Percentiles rank a stretch among this genome's conserved stretches.
phyloP scores from a whole-genome alignment of 2,888 invertebrate genomes.

The Troilus luridus region DNA sequence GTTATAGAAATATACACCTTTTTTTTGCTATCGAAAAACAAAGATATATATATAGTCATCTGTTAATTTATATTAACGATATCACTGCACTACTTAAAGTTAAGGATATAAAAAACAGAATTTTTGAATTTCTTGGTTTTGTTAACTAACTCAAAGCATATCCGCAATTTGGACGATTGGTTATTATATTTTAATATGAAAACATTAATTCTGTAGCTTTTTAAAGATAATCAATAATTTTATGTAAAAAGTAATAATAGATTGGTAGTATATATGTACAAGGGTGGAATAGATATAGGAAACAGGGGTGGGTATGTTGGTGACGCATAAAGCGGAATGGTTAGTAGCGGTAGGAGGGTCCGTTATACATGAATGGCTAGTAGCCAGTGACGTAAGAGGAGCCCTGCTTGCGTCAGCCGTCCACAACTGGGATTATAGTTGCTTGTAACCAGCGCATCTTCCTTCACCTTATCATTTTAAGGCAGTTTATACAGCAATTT shows the following conservation, averaged over 20 bases:
- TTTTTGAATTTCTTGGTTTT: too few relatives aligned
- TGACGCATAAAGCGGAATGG: not conserved
- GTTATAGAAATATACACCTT: too few relatives aligned
- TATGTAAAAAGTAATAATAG: not conserved
- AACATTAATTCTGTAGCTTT: not conserved
- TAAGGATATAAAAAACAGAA: too few relatives aligned
- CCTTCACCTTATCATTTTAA: not conserved
- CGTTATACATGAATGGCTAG: constrained; percentile 11
- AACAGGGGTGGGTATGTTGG: not conserved
- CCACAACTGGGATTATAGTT: constrained; percentile 48
- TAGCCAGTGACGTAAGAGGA: constrained; percentile 33
- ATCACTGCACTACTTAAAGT: too few relatives aligned
- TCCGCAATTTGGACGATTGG: too few relatives aligned
- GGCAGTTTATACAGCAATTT: not conserved
- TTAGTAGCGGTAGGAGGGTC: not conserved
- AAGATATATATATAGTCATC: too few relatives aligned
- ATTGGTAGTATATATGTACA: not conserved
- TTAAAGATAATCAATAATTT: not conserved
- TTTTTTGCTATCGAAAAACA: too few relatives aligned
- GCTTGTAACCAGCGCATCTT: constrained; percentile 15
- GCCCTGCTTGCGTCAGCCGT: constrained; percentile 29
- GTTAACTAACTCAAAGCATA: too few relatives aligned
- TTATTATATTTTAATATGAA: too few relatives aligned
- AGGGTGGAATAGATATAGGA: not conserved
- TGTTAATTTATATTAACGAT: too few relatives aligned